Base-by-base conservation (phyloP, 2,888 invertebrate species). In the Panopea generosa region DNA sequence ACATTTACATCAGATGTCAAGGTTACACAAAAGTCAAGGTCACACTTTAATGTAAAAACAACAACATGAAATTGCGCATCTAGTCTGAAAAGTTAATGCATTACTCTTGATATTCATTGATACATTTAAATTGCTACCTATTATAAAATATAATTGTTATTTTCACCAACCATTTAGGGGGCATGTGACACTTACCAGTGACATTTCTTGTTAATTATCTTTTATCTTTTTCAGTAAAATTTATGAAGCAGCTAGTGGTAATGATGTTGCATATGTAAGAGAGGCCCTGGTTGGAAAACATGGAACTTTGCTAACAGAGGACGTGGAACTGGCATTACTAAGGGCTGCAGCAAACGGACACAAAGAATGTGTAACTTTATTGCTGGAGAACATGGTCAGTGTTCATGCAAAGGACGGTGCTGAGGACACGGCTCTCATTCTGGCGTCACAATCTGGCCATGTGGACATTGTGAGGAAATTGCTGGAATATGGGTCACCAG, bases 181-280 rank as follows among this genome's bases (percentile, higher is more conserved):
- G n/a, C n/a, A n/a, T n/a, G n/a, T n/a, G n/a, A n/a, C n/a, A n/a
- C n/a, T n/a, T n/a, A n/a, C n/a, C n/a, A n/a, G n/a, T n/a, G n/a
- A n/a, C n/a, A n/a, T n/a, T n/a, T n/a, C n/a, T n/a, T n/a, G n/a
- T n/a, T n/a, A n/a, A n/a, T 61, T 27, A n/a, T n/a, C n/a, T n/a
- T n/a, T n/a, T n/a, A n/a, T 18, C 57, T 38, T 26, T 72, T 77
- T 53, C 60, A 80, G 80, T 49, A 77, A 63, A 60, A 52, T 80
- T 16, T 80, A 61, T 56, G 80, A 80, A 55, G 72, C 76, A 55
- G 80, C 80, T 50, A 76, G 76, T 56, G 55, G 53, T 38, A 72
- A 74, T 53, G 52, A 76, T 49, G 24, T 73, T 49, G 47, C 16
- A 9, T 55, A 45, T 66, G 50, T 80, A 2, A 61, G 52, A 45